Evolutionary conservation across 2,888 invertebrate species (phyloP).

Genomic region (Lithodes maja): DNA sequence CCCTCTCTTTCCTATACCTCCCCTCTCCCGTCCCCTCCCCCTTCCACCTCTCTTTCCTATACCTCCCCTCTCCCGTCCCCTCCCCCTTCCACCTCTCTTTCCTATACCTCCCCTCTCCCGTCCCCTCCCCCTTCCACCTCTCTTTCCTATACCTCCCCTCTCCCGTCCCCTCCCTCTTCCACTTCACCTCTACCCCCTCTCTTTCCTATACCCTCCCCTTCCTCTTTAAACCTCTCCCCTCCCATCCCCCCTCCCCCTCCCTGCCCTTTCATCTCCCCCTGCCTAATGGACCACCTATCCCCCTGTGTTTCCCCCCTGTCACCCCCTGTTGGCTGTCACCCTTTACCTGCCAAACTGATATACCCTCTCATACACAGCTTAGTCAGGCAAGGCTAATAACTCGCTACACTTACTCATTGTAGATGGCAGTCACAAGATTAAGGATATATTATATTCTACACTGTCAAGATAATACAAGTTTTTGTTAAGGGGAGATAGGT

Average conservation of each 20-base stretch:
- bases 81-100: neutral
- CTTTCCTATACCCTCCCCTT: neutral
- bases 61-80: neutral
- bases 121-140: neutral
- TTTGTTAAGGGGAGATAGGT: too few relatives aligned
- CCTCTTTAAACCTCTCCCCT: neutral
- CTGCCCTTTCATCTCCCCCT: too few relatives aligned
- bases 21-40: conserved; percentile 10
- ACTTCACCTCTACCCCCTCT: neutral
- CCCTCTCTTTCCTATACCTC: neutral
- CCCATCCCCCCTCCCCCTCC: neutral
- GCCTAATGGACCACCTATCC: too few relatives aligned
- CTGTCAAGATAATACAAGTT: too few relatives aligned
- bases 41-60: neutral
- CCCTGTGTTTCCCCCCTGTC: too few relatives aligned
- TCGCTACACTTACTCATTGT: too few relatives aligned
- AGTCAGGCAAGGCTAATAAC: too few relatives aligned
- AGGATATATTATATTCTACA: too few relatives aligned
- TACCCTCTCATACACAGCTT: too few relatives aligned
- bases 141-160: neutral
- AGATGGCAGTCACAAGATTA: too few relatives aligned
- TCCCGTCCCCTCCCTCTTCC: neutral
- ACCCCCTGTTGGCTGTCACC: too few relatives aligned
- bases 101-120: neutral
- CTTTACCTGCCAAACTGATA: too few relatives aligned